Percentiles rank a stretch among this genome's conserved stretches.
phyloP scores from a whole-genome alignment of 2,888 invertebrate genomes.

The Hypolimnas misippus region DNA sequence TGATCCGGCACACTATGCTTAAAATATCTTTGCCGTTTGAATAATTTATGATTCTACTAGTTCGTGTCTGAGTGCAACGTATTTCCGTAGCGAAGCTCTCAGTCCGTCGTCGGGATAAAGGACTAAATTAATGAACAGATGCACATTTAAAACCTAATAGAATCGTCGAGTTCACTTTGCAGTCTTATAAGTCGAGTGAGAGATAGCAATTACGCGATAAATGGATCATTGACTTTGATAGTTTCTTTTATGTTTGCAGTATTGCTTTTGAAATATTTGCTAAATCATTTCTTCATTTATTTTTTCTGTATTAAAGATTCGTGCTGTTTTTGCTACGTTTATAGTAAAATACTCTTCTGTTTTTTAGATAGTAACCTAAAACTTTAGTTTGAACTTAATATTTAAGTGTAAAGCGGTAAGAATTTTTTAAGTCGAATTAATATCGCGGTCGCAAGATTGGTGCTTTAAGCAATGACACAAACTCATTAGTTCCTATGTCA shows the following conservation, averaged over 20 bases:
- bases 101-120: constrained; percentile 23
- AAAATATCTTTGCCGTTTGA: constrained; percentile 15
- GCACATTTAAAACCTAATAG: constrained; percentile 20
- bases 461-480: too few species aligned
- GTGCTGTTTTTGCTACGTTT: not conserved
- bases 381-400: too few species aligned
- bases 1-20: constrained; percentile 1
- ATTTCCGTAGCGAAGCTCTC: constrained; percentile 19
- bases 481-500: too few species aligned
- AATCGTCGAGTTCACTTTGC: constrained; percentile 17
- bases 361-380: too few species aligned
- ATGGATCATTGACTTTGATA: not conserved
- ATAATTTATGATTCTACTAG: constrained; percentile 21
- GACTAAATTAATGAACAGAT: constrained; percentile 31
- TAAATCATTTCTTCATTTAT: too few species aligned
- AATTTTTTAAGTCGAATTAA: too few species aligned
- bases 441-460: too few species aligned
- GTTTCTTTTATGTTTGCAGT: constrained; percentile 1
- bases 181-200: constrained; percentile 8
- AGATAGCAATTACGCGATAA: constrained; percentile 13
- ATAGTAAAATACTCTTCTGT: not conserved
- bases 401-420: too few species aligned
- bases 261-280: too few species aligned
- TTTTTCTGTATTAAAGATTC: too few species aligned
- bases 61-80: constrained; percentile 16